Base-by-base conservation (phyloP, 2,113 vertebrate genomes). In the Cavia aperea region DNA sequence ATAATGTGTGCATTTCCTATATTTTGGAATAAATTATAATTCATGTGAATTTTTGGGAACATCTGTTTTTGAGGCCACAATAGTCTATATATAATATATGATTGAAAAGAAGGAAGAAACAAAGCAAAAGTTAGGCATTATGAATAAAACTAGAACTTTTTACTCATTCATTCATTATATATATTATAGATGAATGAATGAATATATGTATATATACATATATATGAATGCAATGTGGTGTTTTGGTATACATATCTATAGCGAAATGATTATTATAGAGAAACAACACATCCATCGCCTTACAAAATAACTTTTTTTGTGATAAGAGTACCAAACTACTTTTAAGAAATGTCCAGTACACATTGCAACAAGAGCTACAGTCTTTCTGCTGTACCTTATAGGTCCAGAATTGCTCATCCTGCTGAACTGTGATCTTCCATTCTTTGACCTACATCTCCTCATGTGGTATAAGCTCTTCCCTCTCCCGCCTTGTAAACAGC, bases 11-110 rank as follows among this genome's bases (percentile, higher is more conserved):
- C 5, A 65, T 62, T 83, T 90, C 4, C 23, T 24, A 7, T 90
- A 83, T 77, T 92, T 95, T 49, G 70, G 78, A 91, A 87, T 70
- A 65, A 65, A 49, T 92, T 90, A 33, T 70, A 39, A 63, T 73
- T 16, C 46, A 29, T 77, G 6, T 75, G 46, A 79, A 86, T 83
- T 83, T 89, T 5, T 19, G 62, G n/a, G 36, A 60, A 31, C 13
- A 29, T 83, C 23, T 81, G 49, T 70, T 79, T 68, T 49, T 70
- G 62, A 83, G 58, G 13, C 29, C n/a, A 85, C 15, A 58, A 3
- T 90, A 81, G 36, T 31, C 36, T 88, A 5, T 84, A 54, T 88
- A 84, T 94, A 86, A 72, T 7, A 58, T 54, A 24, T 36, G 7
- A 81, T 43, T 58, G 23, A 73, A 90, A 89, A 83, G 63, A 92